Base-by-base conservation (phyloP, 2,113 vertebrate species). In the Holacanthus passer region DNA sequence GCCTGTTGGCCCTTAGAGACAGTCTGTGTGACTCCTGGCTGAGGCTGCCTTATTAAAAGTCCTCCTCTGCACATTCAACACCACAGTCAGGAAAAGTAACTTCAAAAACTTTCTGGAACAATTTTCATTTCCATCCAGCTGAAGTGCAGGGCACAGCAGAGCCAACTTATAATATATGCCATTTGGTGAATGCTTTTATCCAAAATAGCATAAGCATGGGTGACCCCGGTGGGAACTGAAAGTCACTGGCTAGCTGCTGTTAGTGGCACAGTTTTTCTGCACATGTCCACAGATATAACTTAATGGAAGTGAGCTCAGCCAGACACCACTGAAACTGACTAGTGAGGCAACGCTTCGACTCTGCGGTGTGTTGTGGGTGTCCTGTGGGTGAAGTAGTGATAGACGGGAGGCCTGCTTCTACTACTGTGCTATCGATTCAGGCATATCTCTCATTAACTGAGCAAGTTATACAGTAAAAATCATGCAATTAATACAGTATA, bases 11-110 rank as follows among this genome's bases (percentile, higher is more conserved):
- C 81, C 75, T 75, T n/a, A 37, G 81, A 85, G 83, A 84, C 66
- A 4, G 29, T 47, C 66, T 73, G 78, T 47, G 53, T 73, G 77
- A 88, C 83, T 85, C 48, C 63, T 43, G 74, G 75, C 75, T 56
- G 53, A 50, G 20, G 73, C 75, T 64, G 77, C 80, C 87, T 88
- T 82, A 86, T 87, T 88, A 84, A 82, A 88, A 82, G 39, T 83
- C 65, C 58, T 72, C 48, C 79, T 77, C 66, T 74, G 71, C 72
- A 83, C 58, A 83, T 80, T 84, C 73, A 88, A 73, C 55, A 83
- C 47, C 47, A 47, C 31, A 53, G 32, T 65, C 77, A 56, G 60
- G 59, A 73, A 68, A 66, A 63, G 56, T 55, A 63, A 70, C 81
- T 77, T 77, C 56, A 60, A 68, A n/a, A 84, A 89, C 50, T 83